Evolutionary conservation across 1,140 invertebrate species (phyloP).

Genomic region (Babylonia areolata): DNA sequence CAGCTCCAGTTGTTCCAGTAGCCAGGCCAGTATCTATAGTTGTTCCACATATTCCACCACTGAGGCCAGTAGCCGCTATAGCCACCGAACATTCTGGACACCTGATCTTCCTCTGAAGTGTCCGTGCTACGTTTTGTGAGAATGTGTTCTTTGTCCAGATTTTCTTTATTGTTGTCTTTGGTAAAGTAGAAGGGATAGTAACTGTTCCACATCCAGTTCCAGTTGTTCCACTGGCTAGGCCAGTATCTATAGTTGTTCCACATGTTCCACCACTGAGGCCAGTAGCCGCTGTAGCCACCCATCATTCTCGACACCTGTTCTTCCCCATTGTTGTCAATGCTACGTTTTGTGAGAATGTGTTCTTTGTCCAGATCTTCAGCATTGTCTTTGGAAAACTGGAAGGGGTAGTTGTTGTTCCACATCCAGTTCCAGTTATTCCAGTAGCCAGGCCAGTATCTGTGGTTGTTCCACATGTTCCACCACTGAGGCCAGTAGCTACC

Average conservation of each 20-base stretch:
- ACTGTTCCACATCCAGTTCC: background rate
- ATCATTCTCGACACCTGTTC: constrained; percentile 1
- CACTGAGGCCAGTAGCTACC: background rate
- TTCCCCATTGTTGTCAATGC: background rate
- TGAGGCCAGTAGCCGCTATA: constrained; percentile 12
- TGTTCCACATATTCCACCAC: constrained; percentile 22
- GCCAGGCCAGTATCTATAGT: constrained; percentile 21
- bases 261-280: constrained; percentile 13
- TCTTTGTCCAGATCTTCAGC: no score
- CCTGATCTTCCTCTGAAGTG: background rate
- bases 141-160: background rate
- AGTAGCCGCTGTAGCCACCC: constrained; percentile 20
- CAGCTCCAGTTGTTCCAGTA: constrained; percentile 14
- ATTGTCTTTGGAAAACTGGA: background rate
- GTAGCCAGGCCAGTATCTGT: constrained; percentile 21
- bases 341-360: no score
- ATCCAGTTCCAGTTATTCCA: constrained; percentile 9
- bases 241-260: constrained; percentile 18
- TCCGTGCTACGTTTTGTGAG: constrained; percentile 19
- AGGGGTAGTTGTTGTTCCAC: background rate
- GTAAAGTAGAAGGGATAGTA: background rate
- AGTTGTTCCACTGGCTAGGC: background rate
- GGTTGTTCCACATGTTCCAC: background rate
- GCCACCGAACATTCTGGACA: constrained; percentile 32
- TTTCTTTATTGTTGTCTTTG: background rate